Base-by-base conservation (phyloP, 2,888 invertebrate species). In the Abrostola tripartita region DNA sequence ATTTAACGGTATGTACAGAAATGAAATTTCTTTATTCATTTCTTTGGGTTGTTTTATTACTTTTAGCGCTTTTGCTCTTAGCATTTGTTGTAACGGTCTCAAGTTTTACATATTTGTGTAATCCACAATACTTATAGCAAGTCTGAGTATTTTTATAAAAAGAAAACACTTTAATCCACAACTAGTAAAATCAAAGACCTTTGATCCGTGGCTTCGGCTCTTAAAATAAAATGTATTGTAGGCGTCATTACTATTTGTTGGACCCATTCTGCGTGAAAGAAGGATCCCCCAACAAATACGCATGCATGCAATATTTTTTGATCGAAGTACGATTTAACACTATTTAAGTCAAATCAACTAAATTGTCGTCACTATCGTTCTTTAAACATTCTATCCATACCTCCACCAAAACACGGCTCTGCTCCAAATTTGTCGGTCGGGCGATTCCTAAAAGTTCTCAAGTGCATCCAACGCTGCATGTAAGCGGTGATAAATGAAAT, bases 401-500 rank as follows among this genome's bases (percentile, higher is more conserved):
- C 49, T 49, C 24, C 49, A 0, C 35, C 49, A 10, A 49, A 24
- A 49, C 49, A 35, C 10, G 49, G 24, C 24, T 24, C 35, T 11
- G 49, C 35, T 9, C 6, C 10, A 49, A 24, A 24, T 37, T 54
- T 38, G 57, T 44, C 54, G 52, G 57, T 58, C 37, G 60, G 72
- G 50, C 57, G 68, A 57, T 60, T 62, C 56, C 52, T 66, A 67
- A 68, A 79, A 78, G 65, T 79, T 79, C 61, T 63, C 73, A 40
- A 77, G 77, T 73, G 77, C 77, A 77, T 73, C 64, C 71, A 53
- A 14, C 63, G 52, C 62, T 52, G 61, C 62, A 62, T 72, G 71
- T 76, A 78, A 78, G 64, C 67, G 63, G 64, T 79, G 74, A 78
- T 78, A 78, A 78, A 78, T 78, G 74, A 78, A 78, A 78, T 78